A percentile compares a stretch with the other conserved stretches of the same genome.
Conservation (phyloP, 2,888 invertebrate genomes). For the Cheilosia scutellata region DNA sequence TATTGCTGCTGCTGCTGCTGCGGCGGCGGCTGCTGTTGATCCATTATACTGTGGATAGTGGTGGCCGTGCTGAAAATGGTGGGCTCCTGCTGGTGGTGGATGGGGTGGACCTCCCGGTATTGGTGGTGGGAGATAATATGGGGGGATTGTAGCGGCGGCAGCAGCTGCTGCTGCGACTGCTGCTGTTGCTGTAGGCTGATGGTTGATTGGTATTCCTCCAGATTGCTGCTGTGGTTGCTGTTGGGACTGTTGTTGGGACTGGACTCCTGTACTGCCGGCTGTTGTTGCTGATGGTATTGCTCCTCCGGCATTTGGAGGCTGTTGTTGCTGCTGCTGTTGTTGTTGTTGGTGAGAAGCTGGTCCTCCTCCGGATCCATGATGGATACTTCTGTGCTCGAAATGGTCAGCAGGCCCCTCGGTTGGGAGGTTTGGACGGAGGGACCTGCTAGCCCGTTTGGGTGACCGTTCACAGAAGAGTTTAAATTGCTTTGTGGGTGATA, state of each 20-base stretch:
- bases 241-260: slow-evolving; percentile 79
- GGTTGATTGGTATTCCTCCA: slow-evolving; percentile 71
- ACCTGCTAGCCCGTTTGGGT: slow-evolving; percentile 98
- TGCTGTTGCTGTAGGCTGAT: slow-evolving; percentile 67
- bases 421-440: slow-evolving; percentile 94
- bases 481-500: slow-evolving; percentile 79
- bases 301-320: slow-evolving; percentile 82
- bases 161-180: slow-evolving; percentile 68
- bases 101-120: slow-evolving; percentile 78
- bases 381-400: slow-evolving; percentile 88
- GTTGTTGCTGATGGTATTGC: slow-evolving; percentile 76
- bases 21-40: slow-evolving; percentile 78
- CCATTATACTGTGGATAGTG: slow-evolving; percentile 81
- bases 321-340: slow-evolving; percentile 78
- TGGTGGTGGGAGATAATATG: slow-evolving; percentile 81
- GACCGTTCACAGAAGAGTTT: slow-evolving; percentile 86
- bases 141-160: slow-evolving; percentile 78
- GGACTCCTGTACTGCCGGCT: slow-evolving; percentile 71
- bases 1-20: slow-evolving; percentile 82
- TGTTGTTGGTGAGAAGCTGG: slow-evolving; percentile 80
- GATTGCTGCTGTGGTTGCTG: slow-evolving; percentile 76
- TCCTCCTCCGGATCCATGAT: slow-evolving; percentile 78
- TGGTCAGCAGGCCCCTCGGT: slow-evolving; percentile 96
- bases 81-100: slow-evolving; percentile 78
- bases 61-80: slow-evolving; percentile 81